phyloP scores from a whole-genome alignment of 2,113 vertebrate genomes.

The Tragelaphus strepsiceros region DNA sequence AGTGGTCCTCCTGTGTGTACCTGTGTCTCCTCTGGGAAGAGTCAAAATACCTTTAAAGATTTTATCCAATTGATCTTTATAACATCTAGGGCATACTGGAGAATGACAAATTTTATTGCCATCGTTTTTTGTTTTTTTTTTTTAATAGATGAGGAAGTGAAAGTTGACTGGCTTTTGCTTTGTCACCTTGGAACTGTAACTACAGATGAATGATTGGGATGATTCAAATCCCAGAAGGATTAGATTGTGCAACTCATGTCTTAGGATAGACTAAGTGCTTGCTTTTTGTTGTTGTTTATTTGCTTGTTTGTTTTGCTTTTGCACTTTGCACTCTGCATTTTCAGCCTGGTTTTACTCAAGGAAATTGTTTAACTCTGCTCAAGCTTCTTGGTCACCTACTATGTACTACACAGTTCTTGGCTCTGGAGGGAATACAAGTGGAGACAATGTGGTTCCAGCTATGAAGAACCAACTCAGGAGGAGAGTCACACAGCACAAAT shows the following conservation, averaged over 20 bases:
- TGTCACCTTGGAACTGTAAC: neutral
- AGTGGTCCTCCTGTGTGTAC: neutral
- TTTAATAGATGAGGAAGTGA: constrained; percentile 3
- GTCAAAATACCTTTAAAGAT: neutral
- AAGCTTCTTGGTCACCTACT: neutral
- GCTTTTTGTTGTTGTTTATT: neutral
- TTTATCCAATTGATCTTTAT: neutral
- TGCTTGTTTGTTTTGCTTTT: neutral
- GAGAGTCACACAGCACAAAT: neutral
- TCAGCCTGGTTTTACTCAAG: neutral
- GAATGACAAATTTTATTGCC: neutral
- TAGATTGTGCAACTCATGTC: too few relatives aligned
- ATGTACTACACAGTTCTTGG: neutral
- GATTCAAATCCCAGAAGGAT: neutral
- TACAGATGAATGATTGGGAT: neutral
- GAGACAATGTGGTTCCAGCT: neutral
- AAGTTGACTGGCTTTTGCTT: neutral
- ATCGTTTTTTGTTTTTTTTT: neutral
- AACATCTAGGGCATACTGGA: neutral
- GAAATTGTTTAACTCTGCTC: neutral
- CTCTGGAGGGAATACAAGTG: neutral
- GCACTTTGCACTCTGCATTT: neutral
- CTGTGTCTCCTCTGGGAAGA: neutral
- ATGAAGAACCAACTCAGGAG: neutral
- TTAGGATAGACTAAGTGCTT: fast-evolving